Percentiles rank a stretch among this genome's conserved stretches.
These are phyloP conservation scores for Toxotes chatareus DNA, from an alignment of 2,113 vertebrate genomes.

Conservation along the genomic window DNA sequence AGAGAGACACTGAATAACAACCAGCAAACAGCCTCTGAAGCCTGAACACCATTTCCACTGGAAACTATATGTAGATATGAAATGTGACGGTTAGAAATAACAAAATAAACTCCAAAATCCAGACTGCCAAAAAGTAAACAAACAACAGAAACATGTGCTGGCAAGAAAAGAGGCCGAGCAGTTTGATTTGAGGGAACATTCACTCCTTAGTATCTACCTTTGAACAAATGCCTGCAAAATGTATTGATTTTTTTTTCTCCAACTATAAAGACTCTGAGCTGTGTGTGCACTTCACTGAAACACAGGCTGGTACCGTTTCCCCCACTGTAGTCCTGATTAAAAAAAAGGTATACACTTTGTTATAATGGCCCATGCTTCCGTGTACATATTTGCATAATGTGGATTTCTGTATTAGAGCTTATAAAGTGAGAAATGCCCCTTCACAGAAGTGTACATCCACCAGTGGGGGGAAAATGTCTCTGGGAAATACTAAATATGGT, in stretches of 20 bases:
- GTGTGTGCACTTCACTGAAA: conserved; percentile 23
- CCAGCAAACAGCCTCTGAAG: conserved; percentile 69
- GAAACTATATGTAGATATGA: conserved; percentile 55
- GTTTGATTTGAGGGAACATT: conserved; percentile 47
- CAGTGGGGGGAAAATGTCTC: neutral
- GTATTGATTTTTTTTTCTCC: neutral
- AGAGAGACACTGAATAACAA: conserved; percentile 65
- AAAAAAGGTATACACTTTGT: conserved; percentile 12
- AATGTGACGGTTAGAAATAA: conserved; percentile 59
- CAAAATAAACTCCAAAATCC: conserved; percentile 28
- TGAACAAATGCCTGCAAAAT: conserved; percentile 45
- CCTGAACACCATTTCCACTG: conserved; percentile 42
- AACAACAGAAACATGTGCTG: conserved; percentile 46
- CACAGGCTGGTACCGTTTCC: neutral
- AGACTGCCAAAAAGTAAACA: conserved; percentile 58
- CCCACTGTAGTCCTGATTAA: conserved; percentile 15
- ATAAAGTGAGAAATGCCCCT: neutral
- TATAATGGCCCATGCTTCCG: neutral
- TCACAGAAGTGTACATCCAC: neutral
- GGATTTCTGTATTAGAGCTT: neutral
- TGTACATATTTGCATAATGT: neutral
- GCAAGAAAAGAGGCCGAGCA: conserved; percentile 37
- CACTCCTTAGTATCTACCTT: conserved; percentile 29
- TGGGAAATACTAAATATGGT: neutral
- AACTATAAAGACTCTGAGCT: conserved; percentile 26